Base-by-base conservation (phyloP, 1,140 invertebrate species). In the Brachionus angularis region DNA sequence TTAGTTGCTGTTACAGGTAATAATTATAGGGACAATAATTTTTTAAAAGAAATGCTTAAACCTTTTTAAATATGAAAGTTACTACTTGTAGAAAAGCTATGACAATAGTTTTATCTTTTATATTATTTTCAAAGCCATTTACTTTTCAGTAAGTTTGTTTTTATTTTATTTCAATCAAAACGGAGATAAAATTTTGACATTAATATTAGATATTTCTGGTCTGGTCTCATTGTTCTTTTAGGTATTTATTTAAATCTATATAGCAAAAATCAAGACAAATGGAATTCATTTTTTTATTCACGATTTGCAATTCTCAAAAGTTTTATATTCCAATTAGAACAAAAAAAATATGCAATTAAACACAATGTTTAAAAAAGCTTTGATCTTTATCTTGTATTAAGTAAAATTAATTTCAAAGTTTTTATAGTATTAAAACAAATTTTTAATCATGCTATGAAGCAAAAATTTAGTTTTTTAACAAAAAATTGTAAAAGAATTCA, bases 111-210 rank as follows among this genome's bases (percentile, higher is more conserved):
- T 84, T 96, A 71, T 96, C 93, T 1, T 97, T 97, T 81, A 72
- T 95, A 39, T 87, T 95, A 74, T 96, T 97, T 77, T 87, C 88
- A 78, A 97, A 96, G 79, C 93, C 93, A 5, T 96, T 96, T 77
- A 91, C 90, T 10, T 85, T 90, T 72, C 89, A 92, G 89, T 94
- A 85, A 88, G 89, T 87, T 72, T 25, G 0, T 14, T 33, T 5
- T 64, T 46, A 16, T 18, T 29, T 42, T 42, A 16, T 42, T 42
- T 42, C 16, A 42, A 42, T 42, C 39, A 10, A 10, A n/a, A 42
- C 10, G n/a, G 10, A 42, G 4, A 2, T 50, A 50, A 23, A 70
- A 8, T 3, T 31, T 39, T 71, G 16, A 31, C 16, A 74, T 76
- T 73, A 70, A 21, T 84, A 86, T 39, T 80, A 92, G 89, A 79